phyloP scores from a whole-genome alignment of 2,797 vertebrate genomes.

The Lacerta bilineata region DNA sequence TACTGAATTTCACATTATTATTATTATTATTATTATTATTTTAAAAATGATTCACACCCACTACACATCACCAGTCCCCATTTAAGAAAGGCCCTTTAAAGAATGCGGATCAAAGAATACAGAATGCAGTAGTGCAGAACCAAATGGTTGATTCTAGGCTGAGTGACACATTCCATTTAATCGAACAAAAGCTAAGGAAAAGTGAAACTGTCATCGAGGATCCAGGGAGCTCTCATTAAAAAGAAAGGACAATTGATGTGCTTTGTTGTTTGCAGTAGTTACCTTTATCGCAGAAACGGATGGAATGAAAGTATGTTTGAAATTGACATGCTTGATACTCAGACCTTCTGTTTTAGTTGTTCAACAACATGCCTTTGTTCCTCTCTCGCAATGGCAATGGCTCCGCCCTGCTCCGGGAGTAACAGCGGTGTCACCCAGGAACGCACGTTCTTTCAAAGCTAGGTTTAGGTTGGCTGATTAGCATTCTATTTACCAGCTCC shows the following conservation, averaged over 20 bases:
- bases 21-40: no score
- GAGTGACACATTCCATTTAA: no score
- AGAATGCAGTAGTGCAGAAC: neutral
- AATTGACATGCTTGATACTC: slow-evolving; percentile 28
- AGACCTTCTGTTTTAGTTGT: slow-evolving; percentile 51
- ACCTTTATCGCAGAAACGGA: neutral
- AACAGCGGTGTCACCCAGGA: slow-evolving; percentile 60
- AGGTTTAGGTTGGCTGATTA: no score
- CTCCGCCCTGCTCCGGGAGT: slow-evolving; percentile 52
- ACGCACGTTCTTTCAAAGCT: slow-evolving; percentile 51
- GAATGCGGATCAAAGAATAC: no score
- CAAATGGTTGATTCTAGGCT: no score
- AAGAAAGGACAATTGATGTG: neutral
- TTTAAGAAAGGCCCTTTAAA: no score
- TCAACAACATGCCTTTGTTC: slow-evolving; percentile 42
- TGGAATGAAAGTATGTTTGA: neutral
- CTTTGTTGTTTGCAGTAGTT: slow-evolving; percentile 23
- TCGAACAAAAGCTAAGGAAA: neutral
- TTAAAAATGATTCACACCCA: no score
- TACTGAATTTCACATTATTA: no score
- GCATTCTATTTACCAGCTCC: no score
- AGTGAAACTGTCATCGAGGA: slow-evolving; percentile 18
- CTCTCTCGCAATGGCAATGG: neutral
- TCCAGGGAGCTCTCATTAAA: neutral
- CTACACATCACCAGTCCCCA: no score